Evolutionary conservation across 2,888 invertebrate genomes (phyloP).

Genomic region (Nephrocerus scutellatus): DNA sequence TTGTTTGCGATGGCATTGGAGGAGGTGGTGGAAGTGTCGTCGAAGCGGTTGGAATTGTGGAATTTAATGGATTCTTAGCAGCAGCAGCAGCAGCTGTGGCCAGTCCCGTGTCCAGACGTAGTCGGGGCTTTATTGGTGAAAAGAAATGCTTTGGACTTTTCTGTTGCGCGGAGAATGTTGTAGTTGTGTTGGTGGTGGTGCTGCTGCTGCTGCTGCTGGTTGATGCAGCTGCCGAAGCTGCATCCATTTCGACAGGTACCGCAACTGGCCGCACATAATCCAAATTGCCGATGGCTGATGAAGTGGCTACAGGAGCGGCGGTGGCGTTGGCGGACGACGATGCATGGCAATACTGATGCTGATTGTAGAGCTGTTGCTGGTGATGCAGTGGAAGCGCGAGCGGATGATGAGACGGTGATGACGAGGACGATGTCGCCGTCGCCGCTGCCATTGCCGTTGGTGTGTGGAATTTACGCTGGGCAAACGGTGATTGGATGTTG

Average conservation of each 20-base stretch:
- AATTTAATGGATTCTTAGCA: not conserved
- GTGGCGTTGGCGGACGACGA: no score
- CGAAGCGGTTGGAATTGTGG: slow-evolving; percentile 23
- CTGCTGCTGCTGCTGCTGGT: slow-evolving; percentile 13
- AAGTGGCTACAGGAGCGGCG: no score
- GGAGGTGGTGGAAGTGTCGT: slow-evolving; percentile 25
- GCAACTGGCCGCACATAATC: no score
- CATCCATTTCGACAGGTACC: no score
- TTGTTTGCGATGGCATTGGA: slow-evolving; percentile 14
- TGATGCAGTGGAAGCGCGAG: slow-evolving; percentile 24
- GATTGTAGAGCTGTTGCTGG: no score
- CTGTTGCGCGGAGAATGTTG: slow-evolving; percentile 3
- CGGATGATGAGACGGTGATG: slow-evolving; percentile 22
- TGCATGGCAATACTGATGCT: no score
- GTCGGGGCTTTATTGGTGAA: slow-evolving; percentile 46
- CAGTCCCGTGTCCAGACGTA: slow-evolving; percentile 38
- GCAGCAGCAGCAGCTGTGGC: slow-evolving; percentile 24
- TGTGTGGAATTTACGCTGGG: slow-evolving; percentile 31
- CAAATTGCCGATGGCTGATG: no score
- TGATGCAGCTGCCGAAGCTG: no score
- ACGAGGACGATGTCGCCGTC: slow-evolving; percentile 25
- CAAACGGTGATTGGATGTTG: slow-evolving; percentile 40
- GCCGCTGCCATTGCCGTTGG: slow-evolving; percentile 14
- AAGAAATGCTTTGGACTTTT: slow-evolving; percentile 48
- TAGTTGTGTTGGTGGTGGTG: slow-evolving; percentile 10